Evolutionary conservation across 2,113 vertebrate genomes (phyloP).

Genomic region (Peromyscus polionotus): DNA sequence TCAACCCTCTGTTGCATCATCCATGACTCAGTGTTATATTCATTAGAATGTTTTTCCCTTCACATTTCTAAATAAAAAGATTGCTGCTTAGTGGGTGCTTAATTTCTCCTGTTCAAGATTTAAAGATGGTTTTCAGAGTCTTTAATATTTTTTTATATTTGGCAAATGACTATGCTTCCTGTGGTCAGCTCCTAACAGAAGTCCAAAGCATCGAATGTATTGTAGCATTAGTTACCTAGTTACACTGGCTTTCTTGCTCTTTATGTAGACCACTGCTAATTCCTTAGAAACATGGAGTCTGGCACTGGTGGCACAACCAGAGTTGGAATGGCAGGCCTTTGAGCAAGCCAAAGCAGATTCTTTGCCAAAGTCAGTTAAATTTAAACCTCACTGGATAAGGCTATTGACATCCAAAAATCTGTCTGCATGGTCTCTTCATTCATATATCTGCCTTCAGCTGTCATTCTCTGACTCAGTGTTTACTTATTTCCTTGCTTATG

Average conservation of each 20-base stretch:
- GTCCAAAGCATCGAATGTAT: conserved; percentile 22
- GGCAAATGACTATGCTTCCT: conserved; percentile 44
- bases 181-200: conserved; percentile 38
- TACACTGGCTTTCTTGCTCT: conserved; percentile 10
- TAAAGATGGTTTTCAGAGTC: conserved; percentile 30
- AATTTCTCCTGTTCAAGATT: conserved; percentile 21
- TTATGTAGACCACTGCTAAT: conserved; percentile 48
- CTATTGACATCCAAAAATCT: conserved; percentile 2
- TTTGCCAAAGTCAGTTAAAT: conserved; percentile 67
- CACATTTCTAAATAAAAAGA: conserved; percentile 25
- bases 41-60: conserved; percentile 30
- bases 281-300: conserved; percentile 61
- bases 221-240: conserved; percentile 20
- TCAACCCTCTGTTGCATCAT: background rate
- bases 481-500: conserved; percentile 36
- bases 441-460: conserved; percentile 47
- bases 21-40: background rate
- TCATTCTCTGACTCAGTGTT: conserved; percentile 63
- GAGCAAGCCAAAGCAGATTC: conserved; percentile 71
- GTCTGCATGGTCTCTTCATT: conserved; percentile 12
- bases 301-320: background rate
- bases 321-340: conserved; percentile 51
- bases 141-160: conserved; percentile 41
- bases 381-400: conserved; percentile 37
- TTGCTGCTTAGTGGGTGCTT: conserved; percentile 20